Evolutionary conservation across 2,113 vertebrate genomes (phyloP).

Genomic region (Puma concolor): DNA sequence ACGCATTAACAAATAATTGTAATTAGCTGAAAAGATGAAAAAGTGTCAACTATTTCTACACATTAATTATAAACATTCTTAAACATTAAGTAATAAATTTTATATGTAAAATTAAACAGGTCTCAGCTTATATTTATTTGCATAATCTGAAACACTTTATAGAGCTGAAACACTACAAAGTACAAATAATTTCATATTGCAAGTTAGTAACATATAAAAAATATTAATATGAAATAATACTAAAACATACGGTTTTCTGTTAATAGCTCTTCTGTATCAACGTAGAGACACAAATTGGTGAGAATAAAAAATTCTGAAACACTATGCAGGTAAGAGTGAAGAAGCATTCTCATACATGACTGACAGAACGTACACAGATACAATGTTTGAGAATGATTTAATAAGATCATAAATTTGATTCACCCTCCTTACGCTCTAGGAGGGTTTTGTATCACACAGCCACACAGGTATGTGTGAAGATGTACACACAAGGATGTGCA

Average conservation of each 20-base stretch:
- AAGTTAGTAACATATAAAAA: background rate
- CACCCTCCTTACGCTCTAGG: background rate
- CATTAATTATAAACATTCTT: background rate
- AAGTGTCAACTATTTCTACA: background rate
- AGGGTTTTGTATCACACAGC: background rate
- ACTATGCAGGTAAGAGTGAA: background rate
- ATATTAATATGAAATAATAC: background rate
- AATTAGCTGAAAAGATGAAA: background rate
- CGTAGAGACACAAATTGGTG: background rate
- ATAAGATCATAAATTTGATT: background rate
- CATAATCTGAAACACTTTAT: background rate
- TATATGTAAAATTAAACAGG: background rate
- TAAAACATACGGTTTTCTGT: background rate
- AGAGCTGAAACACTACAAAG: background rate
- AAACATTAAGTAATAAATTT: background rate
- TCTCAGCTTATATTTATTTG: background rate
- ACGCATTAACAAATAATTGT: background rate
- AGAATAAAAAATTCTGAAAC: background rate
- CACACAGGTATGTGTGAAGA: background rate
- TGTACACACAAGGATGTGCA: background rate
- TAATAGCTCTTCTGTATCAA: background rate
- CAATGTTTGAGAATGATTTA: background rate
- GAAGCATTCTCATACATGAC: background rate
- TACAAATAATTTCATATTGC: background rate
- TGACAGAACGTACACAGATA: background rate